Conservation (phyloP, 2,888 invertebrate genomes). For the Oligia latruncula region DNA sequence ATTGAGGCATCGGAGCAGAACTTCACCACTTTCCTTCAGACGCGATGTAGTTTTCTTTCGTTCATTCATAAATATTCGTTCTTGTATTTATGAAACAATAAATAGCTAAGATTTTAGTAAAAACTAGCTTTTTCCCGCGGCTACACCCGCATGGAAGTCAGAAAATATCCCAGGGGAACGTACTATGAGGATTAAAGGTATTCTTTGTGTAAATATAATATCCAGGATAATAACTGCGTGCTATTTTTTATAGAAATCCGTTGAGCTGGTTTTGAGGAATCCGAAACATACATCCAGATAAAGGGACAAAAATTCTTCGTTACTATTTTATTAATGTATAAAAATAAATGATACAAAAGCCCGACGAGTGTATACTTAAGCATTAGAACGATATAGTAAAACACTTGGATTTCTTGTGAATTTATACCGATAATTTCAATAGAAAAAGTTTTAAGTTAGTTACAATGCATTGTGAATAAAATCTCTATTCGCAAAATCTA, state of each 20-base stretch:
- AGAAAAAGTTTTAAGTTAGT: neutral
- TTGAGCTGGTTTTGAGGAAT: too few relatives aligned
- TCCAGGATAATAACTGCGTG: too few relatives aligned
- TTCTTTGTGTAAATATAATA: too few relatives aligned
- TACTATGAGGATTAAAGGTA: too few relatives aligned
- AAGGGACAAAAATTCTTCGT: too few relatives aligned
- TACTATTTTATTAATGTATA: neutral
- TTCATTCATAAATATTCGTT: slow-evolving; percentile 31
- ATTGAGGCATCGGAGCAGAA: slow-evolving; percentile 36
- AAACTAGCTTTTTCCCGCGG: neutral
- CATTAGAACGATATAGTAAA: neutral
- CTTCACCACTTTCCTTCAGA: slow-evolving; percentile 55
- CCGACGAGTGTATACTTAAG: neutral
- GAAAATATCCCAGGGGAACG: too few relatives aligned
- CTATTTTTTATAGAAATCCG: too few relatives aligned
- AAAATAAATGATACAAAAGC: neutral
- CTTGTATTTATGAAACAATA: neutral
- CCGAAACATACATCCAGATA: too few relatives aligned
- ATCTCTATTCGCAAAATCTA: neutral
- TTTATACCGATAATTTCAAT: neutral
- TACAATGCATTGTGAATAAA: neutral
- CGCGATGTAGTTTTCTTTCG: slow-evolving; percentile 36
- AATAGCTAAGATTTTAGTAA: neutral
- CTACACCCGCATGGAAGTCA: too few relatives aligned
- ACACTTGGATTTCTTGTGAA: neutral